A percentile compares a stretch with the other conserved stretches of the same genome.
Conservation (phyloP, 2,113 vertebrate genomes). For the Pluvianellus socialis region DNA sequence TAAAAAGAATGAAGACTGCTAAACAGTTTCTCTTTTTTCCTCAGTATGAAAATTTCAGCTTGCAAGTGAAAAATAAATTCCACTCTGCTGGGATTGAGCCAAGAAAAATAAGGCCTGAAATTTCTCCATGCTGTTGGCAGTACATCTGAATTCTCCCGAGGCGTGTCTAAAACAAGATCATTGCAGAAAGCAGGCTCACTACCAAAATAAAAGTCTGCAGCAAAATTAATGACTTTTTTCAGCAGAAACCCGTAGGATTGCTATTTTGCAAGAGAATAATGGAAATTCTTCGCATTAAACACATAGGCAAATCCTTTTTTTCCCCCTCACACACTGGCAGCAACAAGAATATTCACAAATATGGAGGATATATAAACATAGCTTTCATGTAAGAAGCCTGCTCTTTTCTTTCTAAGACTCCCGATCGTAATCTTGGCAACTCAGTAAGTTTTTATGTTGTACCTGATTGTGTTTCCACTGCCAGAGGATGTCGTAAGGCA, state of each 20-base stretch:
- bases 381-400: neutral
- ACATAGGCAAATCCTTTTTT: conserved; percentile 40
- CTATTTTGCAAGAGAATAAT: conserved; percentile 51
- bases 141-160: conserved; percentile 71
- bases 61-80: conserved; percentile 71
- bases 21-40: conserved; percentile 22
- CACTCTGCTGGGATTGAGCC: conserved; percentile 51
- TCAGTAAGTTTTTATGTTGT: neutral
- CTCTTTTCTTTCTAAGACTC: neutral
- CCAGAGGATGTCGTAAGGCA: conserved; percentile 97
- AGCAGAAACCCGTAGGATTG: neutral
- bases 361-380: neutral
- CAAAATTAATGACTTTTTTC: neutral
- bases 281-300: conserved; percentile 46
- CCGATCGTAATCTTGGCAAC: neutral
- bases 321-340: neutral
- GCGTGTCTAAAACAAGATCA: conserved; percentile 37
- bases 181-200: neutral
- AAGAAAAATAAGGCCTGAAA: conserved; percentile 75
- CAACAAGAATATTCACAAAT: neutral
- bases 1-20: neutral
- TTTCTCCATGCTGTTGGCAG: conserved; percentile 69
- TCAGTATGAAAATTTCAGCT: conserved; percentile 51
- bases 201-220: conserved; percentile 73
- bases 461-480: conserved; percentile 97